Evolutionary conservation across 2,113 vertebrate species (phyloP).

Genomic region (Ciconia maguari): DNA sequence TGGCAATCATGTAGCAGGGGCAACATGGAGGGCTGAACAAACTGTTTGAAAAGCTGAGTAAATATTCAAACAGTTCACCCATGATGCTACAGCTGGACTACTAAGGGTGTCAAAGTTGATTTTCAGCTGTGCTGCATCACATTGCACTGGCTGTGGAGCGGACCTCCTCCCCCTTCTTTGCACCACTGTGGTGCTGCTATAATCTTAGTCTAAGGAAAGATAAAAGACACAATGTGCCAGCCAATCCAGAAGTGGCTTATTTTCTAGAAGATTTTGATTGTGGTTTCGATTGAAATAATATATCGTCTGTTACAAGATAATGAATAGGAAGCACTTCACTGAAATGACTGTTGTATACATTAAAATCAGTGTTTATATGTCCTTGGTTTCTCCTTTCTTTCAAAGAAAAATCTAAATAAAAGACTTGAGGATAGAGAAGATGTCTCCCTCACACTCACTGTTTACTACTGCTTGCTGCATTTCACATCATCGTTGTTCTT

Average conservation of each 20-base stretch:
- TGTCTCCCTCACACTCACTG: background rate
- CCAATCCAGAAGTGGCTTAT: background rate
- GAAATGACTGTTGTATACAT: background rate
- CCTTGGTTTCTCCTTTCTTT: conserved; percentile 29
- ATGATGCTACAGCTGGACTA: background rate
- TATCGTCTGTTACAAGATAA: background rate
- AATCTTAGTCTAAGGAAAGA: background rate
- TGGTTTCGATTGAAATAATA: background rate
- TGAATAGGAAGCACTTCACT: background rate
- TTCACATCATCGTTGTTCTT: background rate
- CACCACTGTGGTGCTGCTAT: background rate
- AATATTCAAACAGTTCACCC: background rate
- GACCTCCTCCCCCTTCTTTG: fast-evolving
- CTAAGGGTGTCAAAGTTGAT: background rate
- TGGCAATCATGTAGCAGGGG: background rate
- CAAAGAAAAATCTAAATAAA: conserved; percentile 24
- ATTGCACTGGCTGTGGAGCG: background rate
- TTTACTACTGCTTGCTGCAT: background rate
- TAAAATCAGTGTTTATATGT: background rate
- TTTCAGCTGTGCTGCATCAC: background rate
- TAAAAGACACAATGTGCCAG: background rate
- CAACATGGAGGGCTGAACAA: background rate
- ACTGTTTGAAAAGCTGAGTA: background rate
- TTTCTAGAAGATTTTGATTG: background rate
- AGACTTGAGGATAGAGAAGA: background rate